Conservation (phyloP, 1,140 invertebrate species). For the Chymomyza costata region DNA sequence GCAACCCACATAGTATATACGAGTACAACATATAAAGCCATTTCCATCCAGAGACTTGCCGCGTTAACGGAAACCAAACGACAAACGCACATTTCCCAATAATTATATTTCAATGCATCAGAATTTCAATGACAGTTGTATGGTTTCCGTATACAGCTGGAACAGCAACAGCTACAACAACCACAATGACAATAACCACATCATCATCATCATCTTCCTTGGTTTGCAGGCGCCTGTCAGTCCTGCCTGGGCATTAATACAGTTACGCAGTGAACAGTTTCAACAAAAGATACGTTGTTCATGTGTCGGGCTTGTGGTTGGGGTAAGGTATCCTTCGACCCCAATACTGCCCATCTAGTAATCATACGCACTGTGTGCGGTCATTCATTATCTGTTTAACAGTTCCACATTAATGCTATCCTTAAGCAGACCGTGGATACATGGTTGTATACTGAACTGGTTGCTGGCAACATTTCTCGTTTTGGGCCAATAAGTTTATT, state of each 20-base stretch:
- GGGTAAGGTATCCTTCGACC: slow-evolving; percentile 1
- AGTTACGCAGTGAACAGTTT: slow-evolving; percentile 42
- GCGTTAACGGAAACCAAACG: slow-evolving; percentile 64
- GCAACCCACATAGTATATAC: too few species aligned
- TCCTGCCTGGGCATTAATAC: slow-evolving; percentile 35
- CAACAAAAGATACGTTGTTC: not conserved
- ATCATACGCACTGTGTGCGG: slow-evolving; percentile 32
- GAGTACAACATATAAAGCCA: not conserved
- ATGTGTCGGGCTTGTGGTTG: not conserved
- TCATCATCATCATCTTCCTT: slow-evolving; percentile 18
- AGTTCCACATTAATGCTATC: slow-evolving; percentile 67
- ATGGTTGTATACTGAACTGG: slow-evolving; percentile 46
- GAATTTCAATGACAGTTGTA: slow-evolving; percentile 67
- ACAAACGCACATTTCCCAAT: slow-evolving; percentile 73
- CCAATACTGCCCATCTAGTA: slow-evolving; percentile 2
- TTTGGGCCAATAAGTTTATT: slow-evolving; percentile 69
- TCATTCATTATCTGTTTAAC: slow-evolving; percentile 69
- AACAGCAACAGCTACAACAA: slow-evolving; percentile 19
- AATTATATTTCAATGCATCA: slow-evolving; percentile 74
- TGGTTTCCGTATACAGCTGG: slow-evolving; percentile 46
- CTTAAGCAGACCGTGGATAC: too few species aligned
- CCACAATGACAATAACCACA: not conserved
- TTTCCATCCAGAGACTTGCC: slow-evolving; percentile 34
- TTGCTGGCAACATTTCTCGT: slow-evolving; percentile 13
- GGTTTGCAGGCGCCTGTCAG: not conserved